Percentiles rank a stretch among this genome's conserved stretches.
Evolutionary conservation across 2,113 vertebrate species (phyloP).

Genomic region (Anthoscopus minutus): DNA sequence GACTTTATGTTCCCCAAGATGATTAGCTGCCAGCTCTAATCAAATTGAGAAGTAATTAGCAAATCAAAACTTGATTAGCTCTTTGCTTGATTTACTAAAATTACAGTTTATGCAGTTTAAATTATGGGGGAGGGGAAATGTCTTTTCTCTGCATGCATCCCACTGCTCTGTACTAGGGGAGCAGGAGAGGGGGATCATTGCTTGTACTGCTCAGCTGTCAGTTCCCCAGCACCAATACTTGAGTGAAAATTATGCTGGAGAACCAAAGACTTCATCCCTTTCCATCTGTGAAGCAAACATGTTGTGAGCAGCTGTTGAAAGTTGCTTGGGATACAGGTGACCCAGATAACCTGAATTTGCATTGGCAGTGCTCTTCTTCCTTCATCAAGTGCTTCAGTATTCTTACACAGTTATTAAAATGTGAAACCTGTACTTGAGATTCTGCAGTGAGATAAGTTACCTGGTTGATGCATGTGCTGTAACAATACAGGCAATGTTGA

Average conservation of each 20-base stretch:
- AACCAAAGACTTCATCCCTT: not conserved
- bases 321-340: not conserved
- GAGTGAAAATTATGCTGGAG: not conserved
- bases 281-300: not conserved
- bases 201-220: not conserved
- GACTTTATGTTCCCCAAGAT: constrained; percentile 76
- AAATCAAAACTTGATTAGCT: constrained; percentile 86
- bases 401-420: not conserved
- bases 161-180: not conserved
- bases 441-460: not conserved
- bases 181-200: not conserved
- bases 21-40: constrained; percentile 83
- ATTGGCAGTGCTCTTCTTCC: not conserved
- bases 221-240: not conserved
- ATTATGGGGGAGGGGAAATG: constrained; percentile 77
- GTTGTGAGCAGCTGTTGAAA: not conserved
- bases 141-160: constrained; percentile 1
- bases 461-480: not conserved
- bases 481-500: not conserved
- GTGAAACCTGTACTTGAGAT: not conserved
- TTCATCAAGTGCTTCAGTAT: not conserved
- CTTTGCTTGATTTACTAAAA: constrained; percentile 82
- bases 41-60: constrained; percentile 84
- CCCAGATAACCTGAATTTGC: not conserved
- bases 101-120: constrained; percentile 81